Evolutionary conservation across 1,140 invertebrate species (phyloP).

Genomic region (Drosophila albomicans): DNA sequence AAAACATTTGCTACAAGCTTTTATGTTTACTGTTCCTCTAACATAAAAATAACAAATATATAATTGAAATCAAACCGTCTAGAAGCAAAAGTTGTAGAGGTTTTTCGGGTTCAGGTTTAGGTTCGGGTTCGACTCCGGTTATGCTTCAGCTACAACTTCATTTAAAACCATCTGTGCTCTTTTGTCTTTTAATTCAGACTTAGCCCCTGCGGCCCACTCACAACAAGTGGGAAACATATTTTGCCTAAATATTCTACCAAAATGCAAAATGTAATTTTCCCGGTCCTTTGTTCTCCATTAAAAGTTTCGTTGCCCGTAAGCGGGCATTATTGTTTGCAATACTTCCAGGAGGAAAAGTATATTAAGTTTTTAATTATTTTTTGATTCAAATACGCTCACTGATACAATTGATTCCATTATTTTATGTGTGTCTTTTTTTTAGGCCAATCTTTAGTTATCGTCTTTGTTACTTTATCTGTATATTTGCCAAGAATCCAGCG

Average conservation of each 20-base stretch:
- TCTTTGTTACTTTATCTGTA: no score
- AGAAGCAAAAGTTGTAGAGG: conserved; percentile 28
- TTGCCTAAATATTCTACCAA: conserved; percentile 63
- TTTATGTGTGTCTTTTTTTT: no score
- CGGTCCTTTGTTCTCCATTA: conserved; percentile 24
- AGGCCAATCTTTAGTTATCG: no score
- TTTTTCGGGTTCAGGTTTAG: conserved; percentile 1
- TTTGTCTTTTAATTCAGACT: conserved; percentile 69
- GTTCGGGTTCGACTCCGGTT: background rate
- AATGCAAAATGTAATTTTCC: conserved; percentile 68
- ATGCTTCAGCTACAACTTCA: background rate
- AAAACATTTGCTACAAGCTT: conserved; percentile 45
- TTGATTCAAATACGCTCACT: background rate
- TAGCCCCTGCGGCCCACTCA: conserved; percentile 47
- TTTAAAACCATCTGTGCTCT: conserved; percentile 31
- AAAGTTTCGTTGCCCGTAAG: background rate
- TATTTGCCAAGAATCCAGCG: no score
- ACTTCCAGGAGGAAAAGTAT: no score
- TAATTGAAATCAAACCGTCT: conserved; percentile 52
- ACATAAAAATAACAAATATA: conserved; percentile 59
- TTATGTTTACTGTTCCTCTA: conserved; percentile 9
- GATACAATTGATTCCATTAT: background rate
- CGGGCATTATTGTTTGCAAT: no score
- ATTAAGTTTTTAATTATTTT: no score
- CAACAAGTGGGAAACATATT: conserved; percentile 46